These are phyloP conservation scores for Brachionichthys hirsutus DNA, from an alignment of 2,113 vertebrate genomes.

Conservation along the genomic window DNA sequence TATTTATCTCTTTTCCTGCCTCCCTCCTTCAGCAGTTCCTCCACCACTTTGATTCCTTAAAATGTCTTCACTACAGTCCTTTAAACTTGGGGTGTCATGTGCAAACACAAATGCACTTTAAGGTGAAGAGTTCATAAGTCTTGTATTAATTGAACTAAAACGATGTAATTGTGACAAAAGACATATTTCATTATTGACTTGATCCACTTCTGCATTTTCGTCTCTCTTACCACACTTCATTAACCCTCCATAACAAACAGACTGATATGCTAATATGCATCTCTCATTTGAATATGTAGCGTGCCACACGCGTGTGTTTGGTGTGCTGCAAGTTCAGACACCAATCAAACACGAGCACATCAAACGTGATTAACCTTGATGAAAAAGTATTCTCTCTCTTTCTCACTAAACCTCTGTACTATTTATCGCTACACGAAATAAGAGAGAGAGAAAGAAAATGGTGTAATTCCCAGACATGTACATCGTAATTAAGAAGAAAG, in stretches of 20 bases:
- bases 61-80: slow-evolving; percentile 18
- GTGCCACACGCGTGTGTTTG: neutral
- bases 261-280: neutral
- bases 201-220: neutral
- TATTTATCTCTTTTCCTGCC: slow-evolving; percentile 20
- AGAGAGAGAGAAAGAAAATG: slow-evolving; percentile 32
- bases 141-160: no score
- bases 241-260: neutral
- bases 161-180: neutral
- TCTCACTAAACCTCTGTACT: slow-evolving; percentile 28
- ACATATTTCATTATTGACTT: neutral
- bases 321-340: slow-evolving; percentile 64
- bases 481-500: slow-evolving; percentile 76
- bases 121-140: no score
- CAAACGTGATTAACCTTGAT: slow-evolving; percentile 67
- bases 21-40: slow-evolving; percentile 1
- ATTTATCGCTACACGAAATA: slow-evolving; percentile 40
- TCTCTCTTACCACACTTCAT: neutral
- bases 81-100: slow-evolving; percentile 2
- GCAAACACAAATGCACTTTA: neutral
- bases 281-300: slow-evolving; percentile 60
- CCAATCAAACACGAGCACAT: slow-evolving; percentile 70
- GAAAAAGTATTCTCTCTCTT: slow-evolving; percentile 29
- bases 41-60: neutral
- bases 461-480: slow-evolving; percentile 66